Evolutionary conservation across 2,888 invertebrate genomes (phyloP), one percentile per base, ranked within the genome.

Genomic region (Sussaba pulchella): DNA sequence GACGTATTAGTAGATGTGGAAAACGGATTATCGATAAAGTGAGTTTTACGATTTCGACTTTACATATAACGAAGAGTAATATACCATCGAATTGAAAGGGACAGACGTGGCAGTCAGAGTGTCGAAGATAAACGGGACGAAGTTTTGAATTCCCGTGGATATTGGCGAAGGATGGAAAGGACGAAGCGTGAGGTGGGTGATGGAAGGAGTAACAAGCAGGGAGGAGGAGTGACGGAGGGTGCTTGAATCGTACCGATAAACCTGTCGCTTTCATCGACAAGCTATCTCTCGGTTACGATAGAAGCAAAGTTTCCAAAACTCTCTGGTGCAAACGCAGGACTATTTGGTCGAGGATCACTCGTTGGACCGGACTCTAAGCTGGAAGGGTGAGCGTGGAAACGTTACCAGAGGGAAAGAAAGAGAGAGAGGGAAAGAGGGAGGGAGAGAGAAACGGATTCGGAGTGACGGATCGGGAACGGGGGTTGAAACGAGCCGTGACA

Each of bases 221-320:
- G 17, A 5, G 31, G n/a, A 6, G 21, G 61, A 36, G 47, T 24
- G 52, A 26, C 19, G 36, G 39, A 17, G 21, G 39, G 24, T 5
- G 31, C 4, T 2, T 31, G 59, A 21, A 61, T 26, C 26, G 54
- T 52, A 52, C 43, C 54, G 66, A 72, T 50, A 73, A 61, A 72
- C 67, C 75, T 69, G 75, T 75, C 78, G 78, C 64, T 72, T 72
- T 78, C 72, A 66, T 78, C 72, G 71, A 67, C 71, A 61, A 71
- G 66, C 52, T 73, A 73, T 73, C 78, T 39, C 21, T 59, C 59
- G 67, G 26, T 50, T 69, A 39, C 43, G 31, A 31, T 24, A 52
- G 50, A 52, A 41, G 17, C 57, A 74, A 69, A 75, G 61, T 75
- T 75, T 75, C 50, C 41, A 61, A 75, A 75, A 75, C 75, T 75